Base-by-base conservation (phyloP, 2,113 vertebrate genomes). In the Seriola rivoliana region DNA sequence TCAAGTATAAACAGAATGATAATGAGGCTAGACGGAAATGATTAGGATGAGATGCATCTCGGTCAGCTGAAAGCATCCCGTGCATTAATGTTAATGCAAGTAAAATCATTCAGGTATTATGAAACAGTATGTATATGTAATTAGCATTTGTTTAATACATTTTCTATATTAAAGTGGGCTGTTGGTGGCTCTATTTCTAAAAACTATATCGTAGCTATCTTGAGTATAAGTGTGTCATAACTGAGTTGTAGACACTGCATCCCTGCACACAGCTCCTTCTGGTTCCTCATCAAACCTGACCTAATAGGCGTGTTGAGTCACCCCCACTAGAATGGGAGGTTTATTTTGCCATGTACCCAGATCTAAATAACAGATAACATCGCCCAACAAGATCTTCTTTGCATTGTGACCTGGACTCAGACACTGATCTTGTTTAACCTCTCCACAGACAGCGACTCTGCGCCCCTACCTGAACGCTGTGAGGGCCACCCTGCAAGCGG, bases 381-480 rank as follows among this genome's bases (percentile, higher is more conserved):
- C 19, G 36, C 34, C n/a, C 7, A 13, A 10, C n/a, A 34, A 12
- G 8, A 14, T 4, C 7, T 17, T 16, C 7, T 60, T 3, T 63
- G 52, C 36, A 59, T 14, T 40, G 13, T 4, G 46, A 55, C 21
- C 21, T 29, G 29, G 5, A 40, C 25, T 19, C 46, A 66, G 13
- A 54, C 5, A 21, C 7, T 79, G 11, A 65, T 38, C 8, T 44
- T 23, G 12, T 32, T 17, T 19, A 0, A 5, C 42, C 13, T 69
- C 38, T 86, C 44, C 71, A 9, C 89, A 99, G 98, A 98, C 98
- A 84, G 98, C 98, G 82, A 99, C 98, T 90, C 96, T 99, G 81
- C 98, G 98, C 83, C 98, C 98, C 69, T 99, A 99, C 95, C 93
- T 99, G 93, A 99, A 97, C 85, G 98, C 98, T 71, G 98, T 99